Evolutionary conservation across 2,797 vertebrate genomes (phyloP).

Genomic region (Rhinogobio ventralis): DNA sequence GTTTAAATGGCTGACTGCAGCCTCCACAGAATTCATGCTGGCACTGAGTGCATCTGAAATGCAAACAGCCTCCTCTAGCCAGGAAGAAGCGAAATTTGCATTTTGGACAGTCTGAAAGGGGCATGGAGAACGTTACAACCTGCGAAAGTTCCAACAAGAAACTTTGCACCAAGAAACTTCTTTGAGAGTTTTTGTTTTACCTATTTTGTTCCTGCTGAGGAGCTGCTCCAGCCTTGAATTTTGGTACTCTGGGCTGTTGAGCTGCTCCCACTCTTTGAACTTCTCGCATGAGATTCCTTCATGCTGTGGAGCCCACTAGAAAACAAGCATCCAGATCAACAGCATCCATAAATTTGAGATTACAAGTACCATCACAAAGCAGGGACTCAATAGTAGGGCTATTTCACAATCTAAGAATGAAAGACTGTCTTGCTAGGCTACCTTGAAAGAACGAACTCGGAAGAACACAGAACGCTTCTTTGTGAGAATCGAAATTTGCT

Average conservation of each 20-base stretch:
- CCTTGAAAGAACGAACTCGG: too few relatives aligned
- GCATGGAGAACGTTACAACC: not conserved
- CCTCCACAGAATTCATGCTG: constrained; percentile 81
- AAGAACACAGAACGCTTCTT: too few relatives aligned
- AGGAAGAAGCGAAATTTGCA: constrained; percentile 77
- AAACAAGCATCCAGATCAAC: constrained; percentile 20
- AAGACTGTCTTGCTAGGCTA: too few relatives aligned
- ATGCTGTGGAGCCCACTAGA: constrained; percentile 72
- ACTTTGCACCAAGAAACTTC: not conserved
- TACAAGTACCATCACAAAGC: not conserved
- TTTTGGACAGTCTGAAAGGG: constrained; percentile 74
- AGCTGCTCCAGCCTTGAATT: constrained; percentile 59
- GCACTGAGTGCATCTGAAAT: constrained; percentile 82
- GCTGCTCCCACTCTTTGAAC: constrained; percentile 73
- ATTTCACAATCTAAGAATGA: not conserved
- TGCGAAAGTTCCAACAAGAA: not conserved
- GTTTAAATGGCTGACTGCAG: constrained; percentile 73
- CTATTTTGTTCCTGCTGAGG: constrained; percentile 72
- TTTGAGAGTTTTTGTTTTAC: constrained; percentile 57
- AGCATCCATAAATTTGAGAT: constrained; percentile 24
- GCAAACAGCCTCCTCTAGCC: constrained; percentile 82
- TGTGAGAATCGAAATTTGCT: too few relatives aligned
- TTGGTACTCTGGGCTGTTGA: constrained; percentile 69
- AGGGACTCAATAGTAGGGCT: not conserved
- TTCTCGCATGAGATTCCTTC: constrained; percentile 75